phyloP scores from a whole-genome alignment of 2,113 vertebrate species.

The Cyanocitta stelleri region DNA sequence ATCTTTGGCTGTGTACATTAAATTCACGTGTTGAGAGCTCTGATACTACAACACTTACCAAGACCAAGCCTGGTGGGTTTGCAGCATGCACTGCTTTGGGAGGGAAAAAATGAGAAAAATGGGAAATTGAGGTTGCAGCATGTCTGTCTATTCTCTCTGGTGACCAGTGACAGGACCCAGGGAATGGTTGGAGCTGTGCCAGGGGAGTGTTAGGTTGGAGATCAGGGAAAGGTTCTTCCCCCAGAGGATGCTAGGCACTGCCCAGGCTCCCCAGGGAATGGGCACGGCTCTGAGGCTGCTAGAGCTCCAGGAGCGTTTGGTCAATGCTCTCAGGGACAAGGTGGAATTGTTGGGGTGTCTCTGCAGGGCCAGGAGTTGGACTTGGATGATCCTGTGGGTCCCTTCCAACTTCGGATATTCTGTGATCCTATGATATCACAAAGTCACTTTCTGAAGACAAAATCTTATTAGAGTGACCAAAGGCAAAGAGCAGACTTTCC shows the following conservation, averaged over 20 bases:
- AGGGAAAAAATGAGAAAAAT: background rate
- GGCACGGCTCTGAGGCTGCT: no score
- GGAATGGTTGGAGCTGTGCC: accelerated
- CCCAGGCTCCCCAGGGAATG: no score
- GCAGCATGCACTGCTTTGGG: background rate
- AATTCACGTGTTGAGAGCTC: background rate
- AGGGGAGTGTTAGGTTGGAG: no score
- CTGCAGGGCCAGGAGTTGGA: accelerated
- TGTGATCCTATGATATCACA: background rate
- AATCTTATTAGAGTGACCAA: background rate
- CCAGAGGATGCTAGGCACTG: no score
- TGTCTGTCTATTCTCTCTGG: background rate
- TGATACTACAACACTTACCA: accelerated
- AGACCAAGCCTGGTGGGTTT: background rate
- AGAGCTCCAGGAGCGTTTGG: no score
- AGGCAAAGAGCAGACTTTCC: background rate
- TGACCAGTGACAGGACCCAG: background rate
- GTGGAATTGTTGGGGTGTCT: background rate
- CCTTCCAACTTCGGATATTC: accelerated
- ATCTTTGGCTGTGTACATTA: background rate
- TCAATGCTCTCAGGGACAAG: no score
- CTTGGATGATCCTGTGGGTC: background rate
- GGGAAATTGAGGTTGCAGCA: background rate
- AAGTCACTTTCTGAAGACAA: background rate
- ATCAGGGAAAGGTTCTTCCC: no score